Evolutionary conservation across 1,140 invertebrate species (phyloP).

Genomic region (Seison nebaliae): DNA sequence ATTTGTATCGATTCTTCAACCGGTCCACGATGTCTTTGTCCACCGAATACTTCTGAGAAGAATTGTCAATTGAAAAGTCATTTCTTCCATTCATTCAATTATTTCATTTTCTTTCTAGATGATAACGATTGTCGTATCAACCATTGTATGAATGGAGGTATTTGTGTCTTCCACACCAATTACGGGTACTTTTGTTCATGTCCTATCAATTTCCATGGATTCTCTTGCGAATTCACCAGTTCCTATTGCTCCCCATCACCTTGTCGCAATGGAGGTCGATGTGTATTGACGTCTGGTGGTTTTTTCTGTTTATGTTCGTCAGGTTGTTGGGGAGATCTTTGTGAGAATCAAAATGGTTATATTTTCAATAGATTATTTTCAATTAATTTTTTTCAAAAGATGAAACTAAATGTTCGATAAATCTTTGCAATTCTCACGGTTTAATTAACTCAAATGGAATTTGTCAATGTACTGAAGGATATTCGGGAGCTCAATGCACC

Average conservation of each 20-base stretch:
- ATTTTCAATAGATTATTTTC: slow-evolving; percentile 3
- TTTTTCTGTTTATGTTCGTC: slow-evolving; percentile 47
- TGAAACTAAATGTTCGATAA: no score
- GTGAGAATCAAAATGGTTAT: slow-evolving; percentile 35
- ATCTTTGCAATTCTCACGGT: no score
- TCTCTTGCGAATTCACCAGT: slow-evolving; percentile 17
- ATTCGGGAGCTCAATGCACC: slow-evolving; percentile 3
- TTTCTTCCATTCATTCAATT: no score
- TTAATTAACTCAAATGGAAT: not conserved
- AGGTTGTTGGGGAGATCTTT: slow-evolving; percentile 46
- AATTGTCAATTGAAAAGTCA: no score
- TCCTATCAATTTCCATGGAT: slow-evolving; percentile 20
- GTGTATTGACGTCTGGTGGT: slow-evolving; percentile 19
- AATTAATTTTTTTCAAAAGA: slow-evolving; percentile 4
- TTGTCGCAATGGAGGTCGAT: slow-evolving; percentile 3
- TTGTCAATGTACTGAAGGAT: slow-evolving; percentile 1
- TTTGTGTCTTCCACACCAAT: slow-evolving; percentile 38
- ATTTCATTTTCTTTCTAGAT: no score
- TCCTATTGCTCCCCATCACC: slow-evolving; percentile 16
- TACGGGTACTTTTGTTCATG: slow-evolving; percentile 23
- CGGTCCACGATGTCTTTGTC: slow-evolving; percentile 60
- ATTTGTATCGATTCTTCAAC: slow-evolving; percentile 36
- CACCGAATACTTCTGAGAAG: slow-evolving; percentile 34
- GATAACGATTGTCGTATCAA: slow-evolving; percentile 48
- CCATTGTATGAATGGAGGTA: slow-evolving; percentile 68